A percentile compares a stretch with the other conserved stretches of the same genome.
Evolutionary conservation across 2,888 invertebrate genomes (phyloP).

Genomic region (Panorpa germanica): DNA sequence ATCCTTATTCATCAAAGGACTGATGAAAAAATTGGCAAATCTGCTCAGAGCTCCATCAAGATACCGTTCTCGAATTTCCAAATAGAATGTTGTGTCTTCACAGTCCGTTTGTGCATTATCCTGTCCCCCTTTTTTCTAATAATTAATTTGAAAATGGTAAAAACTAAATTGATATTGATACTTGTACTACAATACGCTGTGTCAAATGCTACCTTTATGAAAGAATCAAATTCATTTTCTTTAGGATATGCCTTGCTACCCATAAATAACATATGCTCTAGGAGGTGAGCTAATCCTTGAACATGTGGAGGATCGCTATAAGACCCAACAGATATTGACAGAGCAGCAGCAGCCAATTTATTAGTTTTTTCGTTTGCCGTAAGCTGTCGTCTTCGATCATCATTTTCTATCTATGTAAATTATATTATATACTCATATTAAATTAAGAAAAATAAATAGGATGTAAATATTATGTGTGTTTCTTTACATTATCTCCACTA

Average conservation of each 20-base stretch:
- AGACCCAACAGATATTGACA: conserved; percentile 56
- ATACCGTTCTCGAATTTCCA: conserved; percentile 68
- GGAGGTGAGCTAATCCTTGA: conserved; percentile 67
- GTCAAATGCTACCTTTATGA: conserved; percentile 34
- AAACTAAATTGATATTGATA: conserved; percentile 5
- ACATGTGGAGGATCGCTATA: conserved; percentile 61
- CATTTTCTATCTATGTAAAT: conserved; percentile 15
- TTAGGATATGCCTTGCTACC: conserved; percentile 75
- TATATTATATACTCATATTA: too few relatives aligned
- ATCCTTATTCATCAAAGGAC: conserved; percentile 67
- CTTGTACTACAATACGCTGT: background rate
- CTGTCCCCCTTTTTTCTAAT: conserved; percentile 60
- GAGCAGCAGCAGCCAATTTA: conserved; percentile 48
- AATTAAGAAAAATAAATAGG: too few relatives aligned
- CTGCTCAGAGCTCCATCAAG: conserved; percentile 59
- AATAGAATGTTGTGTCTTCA: conserved; percentile 75
- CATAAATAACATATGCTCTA: conserved; percentile 90
- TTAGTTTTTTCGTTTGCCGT: conserved; percentile 15
- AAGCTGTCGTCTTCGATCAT: conserved; percentile 15
- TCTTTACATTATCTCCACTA: conserved; percentile 12
- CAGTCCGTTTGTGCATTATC: conserved; percentile 78
- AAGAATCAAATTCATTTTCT: conserved; percentile 72
- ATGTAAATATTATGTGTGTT: too few relatives aligned
- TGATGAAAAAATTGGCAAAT: conserved; percentile 77
- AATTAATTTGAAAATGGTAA: conserved; percentile 5